Conservation (phyloP, 2,888 invertebrate species). For the Opisthograptis luteolata region DNA sequence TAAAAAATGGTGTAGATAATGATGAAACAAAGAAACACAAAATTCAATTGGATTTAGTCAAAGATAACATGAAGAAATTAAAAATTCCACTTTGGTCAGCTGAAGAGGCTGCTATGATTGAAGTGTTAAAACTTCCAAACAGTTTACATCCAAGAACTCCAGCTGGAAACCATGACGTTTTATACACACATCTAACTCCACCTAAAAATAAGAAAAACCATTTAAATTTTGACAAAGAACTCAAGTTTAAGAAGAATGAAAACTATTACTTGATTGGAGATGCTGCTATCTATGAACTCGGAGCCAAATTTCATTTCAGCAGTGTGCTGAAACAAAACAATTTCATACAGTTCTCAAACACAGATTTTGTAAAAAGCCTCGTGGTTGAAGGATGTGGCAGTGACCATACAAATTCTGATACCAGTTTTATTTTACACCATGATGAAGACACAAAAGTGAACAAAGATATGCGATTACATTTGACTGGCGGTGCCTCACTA, state of each 20-base stretch:
- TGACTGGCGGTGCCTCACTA: conserved; percentile 90
- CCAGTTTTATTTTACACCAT: conserved; percentile 85
- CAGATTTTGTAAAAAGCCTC: conserved; percentile 90
- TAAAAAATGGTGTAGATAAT: conserved; percentile 60
- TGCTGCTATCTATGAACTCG: conserved; percentile 89
- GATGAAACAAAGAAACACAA: conserved; percentile 80
- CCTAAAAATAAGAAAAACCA: conserved; percentile 75
- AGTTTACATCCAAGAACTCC: conserved; percentile 87
- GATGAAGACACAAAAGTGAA: conserved; percentile 80
- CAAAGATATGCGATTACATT: conserved; percentile 86
- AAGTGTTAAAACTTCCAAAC: conserved; percentile 89
- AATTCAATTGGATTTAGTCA: conserved; percentile 80
- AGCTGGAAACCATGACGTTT: conserved; percentile 54
- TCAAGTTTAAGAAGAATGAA: conserved; percentile 83
- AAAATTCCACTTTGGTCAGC: conserved; percentile 88
- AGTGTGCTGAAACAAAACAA: conserved; percentile 67
- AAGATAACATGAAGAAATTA: conserved; percentile 86
- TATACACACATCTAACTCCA: conserved; percentile 51
- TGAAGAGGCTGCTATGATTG: conserved; percentile 87
- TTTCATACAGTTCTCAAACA: conserved; percentile 88
- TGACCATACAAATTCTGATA: conserved; percentile 80
- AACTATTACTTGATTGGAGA: conserved; percentile 87
- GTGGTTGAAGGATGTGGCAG: conserved; percentile 89
- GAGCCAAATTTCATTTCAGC: conserved; percentile 81
- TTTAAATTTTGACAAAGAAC: conserved; percentile 80